Base-by-base conservation (phyloP, 2,888 invertebrate genomes). In the Formica aserva region DNA sequence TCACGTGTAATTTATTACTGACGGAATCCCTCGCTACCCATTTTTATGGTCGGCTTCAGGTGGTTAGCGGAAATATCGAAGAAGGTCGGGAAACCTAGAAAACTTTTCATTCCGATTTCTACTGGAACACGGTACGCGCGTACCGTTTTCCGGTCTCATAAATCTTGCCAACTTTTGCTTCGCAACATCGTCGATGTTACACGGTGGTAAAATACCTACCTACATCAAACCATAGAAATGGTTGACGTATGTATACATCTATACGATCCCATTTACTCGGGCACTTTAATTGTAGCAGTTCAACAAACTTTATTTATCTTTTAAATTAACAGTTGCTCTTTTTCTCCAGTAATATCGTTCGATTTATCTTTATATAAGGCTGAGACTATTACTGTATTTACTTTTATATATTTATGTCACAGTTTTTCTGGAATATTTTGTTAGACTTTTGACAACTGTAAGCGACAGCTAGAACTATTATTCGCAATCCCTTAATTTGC, bases 221-320 rank as follows among this genome's bases (percentile, higher is more conserved):
- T 52, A 52, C n/a, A 52, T 72, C 71, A 48, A 63, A 72, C 81
- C 67, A 32, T 32, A 63, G 85, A 62, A 85, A 81, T 41, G 32
- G 69, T 71, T 45, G 77, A 71, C 66, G 85, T 88, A 87, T 80
- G 65, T 85, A 85, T 71, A 76, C 80, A 57, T 32, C 63, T 80
- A 84, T 75, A 85, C 85, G 85, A 83, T 83, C 83, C 86, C 87
- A 89, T 91, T 90, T 89, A 86, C 83, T 77, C 82, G 78, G 84
- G 86, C 82, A 86, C 85, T 87, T 88, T 91, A 84, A 84, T 83
- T 82, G 82, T 81, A 69, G 85, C 86, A 83, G 82, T 87, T 86
- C 82, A 83, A 67, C 85, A 80, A 87, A 80, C 60, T 72, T 72
- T 15, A 81, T 86, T 85, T 77, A 81, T 85, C 89, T 88, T 85